These are phyloP conservation scores for Hyla sarda DNA, from an alignment of 2,113 vertebrate genomes.

Conservation along the genomic window DNA sequence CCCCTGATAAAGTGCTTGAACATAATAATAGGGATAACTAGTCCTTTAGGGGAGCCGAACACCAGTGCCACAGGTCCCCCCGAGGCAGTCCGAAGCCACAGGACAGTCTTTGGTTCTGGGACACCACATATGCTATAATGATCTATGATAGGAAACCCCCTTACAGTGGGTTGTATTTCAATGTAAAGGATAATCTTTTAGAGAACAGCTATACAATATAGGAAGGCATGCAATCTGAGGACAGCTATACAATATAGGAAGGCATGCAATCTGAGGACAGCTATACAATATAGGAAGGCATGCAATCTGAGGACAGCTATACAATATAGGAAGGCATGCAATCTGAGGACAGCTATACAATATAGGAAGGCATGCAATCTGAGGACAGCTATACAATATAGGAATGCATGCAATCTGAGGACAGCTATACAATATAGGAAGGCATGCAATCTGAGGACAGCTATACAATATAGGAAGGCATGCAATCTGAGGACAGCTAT, in stretches of 20 bases:
- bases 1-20: too few relatives aligned
- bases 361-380: not conserved
- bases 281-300: not conserved
- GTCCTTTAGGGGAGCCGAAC: too few relatives aligned
- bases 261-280: not conserved
- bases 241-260: not conserved
- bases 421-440: not conserved
- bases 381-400: not conserved
- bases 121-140: too few relatives aligned
- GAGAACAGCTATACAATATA: not conserved
- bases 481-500: not conserved
- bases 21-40: too few relatives aligned
- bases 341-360: not conserved
- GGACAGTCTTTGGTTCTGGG: too few relatives aligned
- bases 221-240: not conserved
- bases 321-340: not conserved
- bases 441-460: not conserved
- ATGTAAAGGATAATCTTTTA: not conserved
- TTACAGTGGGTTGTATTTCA: not conserved
- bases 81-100: too few relatives aligned
- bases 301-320: not conserved
- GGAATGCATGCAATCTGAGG: not conserved
- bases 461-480: not conserved
- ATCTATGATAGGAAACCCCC: not conserved
- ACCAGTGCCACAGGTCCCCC: too few relatives aligned